Percentiles rank a stretch among this genome's conserved stretches.
phyloP scores from a whole-genome alignment of 2,888 invertebrate species.

The Drosophila peninsularis region DNA sequence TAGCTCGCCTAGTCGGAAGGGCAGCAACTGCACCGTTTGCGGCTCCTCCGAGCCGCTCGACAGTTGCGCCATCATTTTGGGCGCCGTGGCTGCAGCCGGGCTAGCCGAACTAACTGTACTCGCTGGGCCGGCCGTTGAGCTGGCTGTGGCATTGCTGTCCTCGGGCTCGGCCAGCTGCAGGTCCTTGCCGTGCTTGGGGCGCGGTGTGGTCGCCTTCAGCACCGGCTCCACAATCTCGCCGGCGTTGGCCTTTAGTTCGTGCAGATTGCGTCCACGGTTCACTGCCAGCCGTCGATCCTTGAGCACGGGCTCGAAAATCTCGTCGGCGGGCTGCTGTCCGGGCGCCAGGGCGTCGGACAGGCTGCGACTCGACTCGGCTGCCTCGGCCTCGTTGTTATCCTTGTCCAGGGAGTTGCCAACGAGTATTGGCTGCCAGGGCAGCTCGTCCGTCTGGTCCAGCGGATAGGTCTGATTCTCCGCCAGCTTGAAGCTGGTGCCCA shows the following conservation, averaged over 20 bases:
- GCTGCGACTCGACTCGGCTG: slow-evolving; percentile 82
- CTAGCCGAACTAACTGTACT: background rate
- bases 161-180: slow-evolving; percentile 53
- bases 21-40: slow-evolving; percentile 91
- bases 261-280: slow-evolving; percentile 79
- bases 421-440: slow-evolving; percentile 86
- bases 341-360: slow-evolving; percentile 68
- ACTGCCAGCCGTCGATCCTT: slow-evolving; percentile 76
- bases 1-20: slow-evolving; percentile 91
- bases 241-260: slow-evolving; percentile 53
- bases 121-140: background rate
- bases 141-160: slow-evolving; percentile 1
- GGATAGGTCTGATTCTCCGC: slow-evolving; percentile 79
- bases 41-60: slow-evolving; percentile 57
- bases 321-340: slow-evolving; percentile 44
- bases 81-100: slow-evolving; percentile 2
- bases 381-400: slow-evolving; percentile 71
- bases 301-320: slow-evolving; percentile 87
- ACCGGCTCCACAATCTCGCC: slow-evolving; percentile 91
- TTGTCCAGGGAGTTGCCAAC: slow-evolving; percentile 85
- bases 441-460: slow-evolving; percentile 78
- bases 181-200: slow-evolving; percentile 80
- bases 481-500: slow-evolving; percentile 83
- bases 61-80: slow-evolving; percentile 64
- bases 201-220: slow-evolving; percentile 87